Evolutionary conservation across 2,888 invertebrate species (phyloP).

Genomic region (Eretmocerus hayati): DNA sequence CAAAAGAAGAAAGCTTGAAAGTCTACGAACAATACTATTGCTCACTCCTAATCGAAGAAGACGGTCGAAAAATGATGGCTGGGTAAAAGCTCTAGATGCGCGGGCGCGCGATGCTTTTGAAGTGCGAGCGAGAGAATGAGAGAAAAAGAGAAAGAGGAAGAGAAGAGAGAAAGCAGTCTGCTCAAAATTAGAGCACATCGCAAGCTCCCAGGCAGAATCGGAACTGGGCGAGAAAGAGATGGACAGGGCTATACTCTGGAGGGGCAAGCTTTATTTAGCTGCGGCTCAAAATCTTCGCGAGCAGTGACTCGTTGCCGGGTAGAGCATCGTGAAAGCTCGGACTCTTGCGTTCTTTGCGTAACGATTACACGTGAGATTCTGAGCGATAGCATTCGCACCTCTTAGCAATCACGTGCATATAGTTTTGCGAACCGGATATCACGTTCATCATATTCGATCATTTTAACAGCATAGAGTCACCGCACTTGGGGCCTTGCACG

Average conservation of each 20-base stretch:
- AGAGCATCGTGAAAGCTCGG: conserved; percentile 6
- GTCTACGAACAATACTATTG: not conserved
- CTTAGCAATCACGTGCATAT: too few relatives aligned
- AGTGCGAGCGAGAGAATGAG: not conserved
- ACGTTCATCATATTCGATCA: too few relatives aligned
- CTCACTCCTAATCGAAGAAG: conserved; percentile 13
- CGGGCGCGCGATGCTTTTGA: not conserved
- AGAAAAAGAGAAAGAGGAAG: not conserved
- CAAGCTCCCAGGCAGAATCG: conserved; percentile 34
- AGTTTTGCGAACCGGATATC: too few relatives aligned
- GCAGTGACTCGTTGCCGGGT: too few relatives aligned
- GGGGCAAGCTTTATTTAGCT: conserved; percentile 45
- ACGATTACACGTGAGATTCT: too few relatives aligned
- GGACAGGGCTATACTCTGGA: too few relatives aligned
- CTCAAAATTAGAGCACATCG: conserved; percentile 45
- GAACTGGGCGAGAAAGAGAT: not conserved
- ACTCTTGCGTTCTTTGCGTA: too few relatives aligned
- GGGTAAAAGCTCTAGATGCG: conserved; percentile 8
- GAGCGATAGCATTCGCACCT: too few relatives aligned
- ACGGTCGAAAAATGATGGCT: conserved; percentile 13
- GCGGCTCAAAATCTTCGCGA: not conserved
- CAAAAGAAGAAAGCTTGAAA: not conserved
- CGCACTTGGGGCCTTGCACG: too few relatives aligned
- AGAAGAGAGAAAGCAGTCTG: conserved; percentile 22
- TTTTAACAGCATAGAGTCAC: too few relatives aligned